Evolutionary conservation across 1,140 invertebrate genomes (phyloP).

Genomic region (Panulirus ornatus): DNA sequence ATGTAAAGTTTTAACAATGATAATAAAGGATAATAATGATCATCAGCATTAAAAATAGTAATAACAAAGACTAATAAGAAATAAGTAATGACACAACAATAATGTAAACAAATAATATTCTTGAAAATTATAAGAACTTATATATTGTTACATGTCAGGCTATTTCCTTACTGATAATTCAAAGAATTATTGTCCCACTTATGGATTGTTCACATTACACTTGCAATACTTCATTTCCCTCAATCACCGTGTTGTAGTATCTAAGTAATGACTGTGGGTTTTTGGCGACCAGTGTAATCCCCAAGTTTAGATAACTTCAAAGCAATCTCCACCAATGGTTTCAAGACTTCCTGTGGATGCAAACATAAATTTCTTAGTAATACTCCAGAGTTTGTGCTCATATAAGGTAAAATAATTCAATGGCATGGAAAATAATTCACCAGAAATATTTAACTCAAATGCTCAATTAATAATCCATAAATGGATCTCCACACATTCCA

Average conservation of each 20-base stretch:
- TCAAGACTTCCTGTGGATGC: constrained; percentile 83
- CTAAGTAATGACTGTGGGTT: constrained; percentile 99
- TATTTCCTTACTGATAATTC: no score
- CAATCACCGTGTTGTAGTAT: neutral
- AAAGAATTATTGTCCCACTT: no score
- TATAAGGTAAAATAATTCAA: neutral
- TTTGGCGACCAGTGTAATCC: constrained; percentile 90
- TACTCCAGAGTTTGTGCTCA: no score
- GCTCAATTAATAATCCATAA: neutral
- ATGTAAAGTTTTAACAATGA: no score
- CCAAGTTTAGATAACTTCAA: constrained; percentile 90
- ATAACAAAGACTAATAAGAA: constrained; percentile 2
- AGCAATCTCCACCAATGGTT: constrained; percentile 93
- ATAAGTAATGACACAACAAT: neutral
- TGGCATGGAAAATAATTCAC: neutral
- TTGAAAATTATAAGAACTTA: neutral
- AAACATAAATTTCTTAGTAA: no score
- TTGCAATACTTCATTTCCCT: neutral
- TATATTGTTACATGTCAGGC: no score
- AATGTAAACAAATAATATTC: neutral
- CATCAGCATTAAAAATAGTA: no score
- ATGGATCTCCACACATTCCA: neutral
- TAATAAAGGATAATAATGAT: no score
- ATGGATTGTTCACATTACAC: neutral
- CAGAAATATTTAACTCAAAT: neutral